phyloP scores from a whole-genome alignment of 2,888 invertebrate species.

The Microplitis manilae region DNA sequence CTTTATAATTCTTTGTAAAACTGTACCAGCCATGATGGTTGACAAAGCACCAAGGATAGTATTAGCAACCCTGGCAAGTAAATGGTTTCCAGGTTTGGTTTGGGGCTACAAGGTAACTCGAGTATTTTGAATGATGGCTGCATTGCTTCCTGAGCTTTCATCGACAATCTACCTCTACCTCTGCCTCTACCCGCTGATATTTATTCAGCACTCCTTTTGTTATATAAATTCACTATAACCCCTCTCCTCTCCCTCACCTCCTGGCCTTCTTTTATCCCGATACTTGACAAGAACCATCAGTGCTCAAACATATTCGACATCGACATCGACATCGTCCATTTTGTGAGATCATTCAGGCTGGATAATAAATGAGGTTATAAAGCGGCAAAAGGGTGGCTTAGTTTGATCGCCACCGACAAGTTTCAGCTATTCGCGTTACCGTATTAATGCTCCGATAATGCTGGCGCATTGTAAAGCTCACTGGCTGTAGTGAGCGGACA shows the following conservation, averaged over 20 bases:
- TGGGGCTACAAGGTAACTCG: background rate
- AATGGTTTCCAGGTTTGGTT: background rate
- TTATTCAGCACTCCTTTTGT: conserved; percentile 20
- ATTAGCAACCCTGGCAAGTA: background rate
- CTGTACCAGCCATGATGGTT: background rate
- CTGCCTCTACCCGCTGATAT: background rate
- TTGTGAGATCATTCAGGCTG: conserved; percentile 40
- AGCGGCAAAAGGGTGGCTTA: conserved; percentile 46
- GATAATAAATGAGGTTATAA: conserved; percentile 51
- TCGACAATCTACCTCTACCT: background rate
- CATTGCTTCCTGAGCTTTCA: conserved; percentile 15
- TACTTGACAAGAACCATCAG: conserved; percentile 12
- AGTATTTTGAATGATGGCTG: conserved; percentile 14
- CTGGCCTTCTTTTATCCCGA: conserved; percentile 9
- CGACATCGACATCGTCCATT: conserved; percentile 27
- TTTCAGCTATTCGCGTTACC: conserved; percentile 15
- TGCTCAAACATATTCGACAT: background rate
- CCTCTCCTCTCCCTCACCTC: background rate
- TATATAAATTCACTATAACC: conserved; percentile 31
- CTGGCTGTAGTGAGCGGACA: background rate
- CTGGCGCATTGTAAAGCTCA: conserved; percentile 8
- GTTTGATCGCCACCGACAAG: conserved; percentile 24
- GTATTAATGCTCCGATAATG: conserved; percentile 12
- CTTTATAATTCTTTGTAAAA: background rate
- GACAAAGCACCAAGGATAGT: background rate